Conservation (phyloP, 1,140 invertebrate species). For the Tetragnatha versicolor region DNA sequence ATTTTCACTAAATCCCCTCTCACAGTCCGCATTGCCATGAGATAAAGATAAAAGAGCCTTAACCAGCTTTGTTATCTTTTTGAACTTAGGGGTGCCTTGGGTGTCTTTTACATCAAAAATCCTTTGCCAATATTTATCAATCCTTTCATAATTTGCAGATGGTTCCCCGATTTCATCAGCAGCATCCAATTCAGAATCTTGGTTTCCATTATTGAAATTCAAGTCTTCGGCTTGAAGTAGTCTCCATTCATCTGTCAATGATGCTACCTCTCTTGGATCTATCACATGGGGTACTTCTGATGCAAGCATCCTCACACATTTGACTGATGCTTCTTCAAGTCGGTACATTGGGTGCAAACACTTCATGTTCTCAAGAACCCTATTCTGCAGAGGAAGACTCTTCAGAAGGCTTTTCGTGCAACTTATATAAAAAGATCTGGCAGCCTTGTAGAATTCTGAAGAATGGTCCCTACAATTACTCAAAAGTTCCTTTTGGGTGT, state of each 20-base stretch:
- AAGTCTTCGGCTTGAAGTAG: background rate
- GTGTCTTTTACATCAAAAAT: background rate
- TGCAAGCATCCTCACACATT: background rate
- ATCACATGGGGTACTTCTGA: background rate
- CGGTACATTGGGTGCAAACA: background rate
- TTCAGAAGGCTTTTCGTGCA: background rate
- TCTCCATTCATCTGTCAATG: background rate
- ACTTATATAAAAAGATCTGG: background rate
- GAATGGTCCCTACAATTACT: background rate
- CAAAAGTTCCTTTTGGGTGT: background rate
- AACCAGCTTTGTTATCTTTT: background rate
- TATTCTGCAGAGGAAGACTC: background rate
- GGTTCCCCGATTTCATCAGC: background rate
- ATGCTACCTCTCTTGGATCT: background rate
- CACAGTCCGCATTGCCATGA: slow-evolving; percentile 8
- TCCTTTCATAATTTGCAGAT: background rate
- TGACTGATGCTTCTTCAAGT: background rate
- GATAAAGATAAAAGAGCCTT: background rate
- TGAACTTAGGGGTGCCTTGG: background rate
- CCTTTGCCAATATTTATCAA: background rate
- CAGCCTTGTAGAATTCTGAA: background rate
- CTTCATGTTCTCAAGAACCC: background rate
- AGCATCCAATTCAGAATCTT: too few relatives aligned
- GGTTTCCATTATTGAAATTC: too few relatives aligned
- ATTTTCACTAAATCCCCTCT: background rate